Evolutionary conservation across 2,113 vertebrate genomes (phyloP), one percentile per base, ranked within the genome.

Genomic region (Eidolon helvum): DNA sequence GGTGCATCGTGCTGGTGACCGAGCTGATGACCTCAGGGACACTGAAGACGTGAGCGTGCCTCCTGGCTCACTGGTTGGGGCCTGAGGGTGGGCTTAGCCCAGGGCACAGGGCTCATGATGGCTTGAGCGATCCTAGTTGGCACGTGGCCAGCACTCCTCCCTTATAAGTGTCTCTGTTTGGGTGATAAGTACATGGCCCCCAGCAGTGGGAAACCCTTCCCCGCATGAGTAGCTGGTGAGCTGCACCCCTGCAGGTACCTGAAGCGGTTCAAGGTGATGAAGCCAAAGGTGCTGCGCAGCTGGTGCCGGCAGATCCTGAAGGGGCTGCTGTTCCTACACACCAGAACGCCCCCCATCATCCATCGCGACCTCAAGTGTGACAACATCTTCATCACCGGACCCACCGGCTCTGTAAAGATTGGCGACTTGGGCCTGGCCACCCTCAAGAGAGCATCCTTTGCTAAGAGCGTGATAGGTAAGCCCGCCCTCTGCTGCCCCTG

Each of bases 311-410:
- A 99, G 98, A 99, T 99, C 97, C 98, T 99, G 94, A 99, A 99
- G 98, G 99, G 99, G 92, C 99, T 99, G 95, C 99, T 99, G 96
- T 99, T 99, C 97, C 99, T 99, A 86, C 99, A 99, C 97, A 99
- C 99, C 0, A 98, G 99, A 97, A 99, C 99, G 5, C 99, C 99
- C 61, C 99, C 99, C 57, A 99, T 99, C 98, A 99, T 99, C 98
- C 99, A 99, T 98, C 98, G 99, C 92, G 99, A 99, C 98, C 99
- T 99, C 68, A 99, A 99, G 98, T 99, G 99, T 79, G 99, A 99
- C 98, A 99, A 99, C 98, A 99, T 99, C 98, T 99, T 99, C 98
- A 99, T 99, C 98, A 99, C 99, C 7, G 99, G 99, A 91, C 99
- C 99, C 82, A 99, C 99, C 0, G 99, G 99, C 96, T 99, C 99